These are phyloP conservation scores for Cladorhizidae sp. DNA, from an alignment of 37 sponge, comb jelly and placozoan species.

Conservation along the genomic window DNA sequence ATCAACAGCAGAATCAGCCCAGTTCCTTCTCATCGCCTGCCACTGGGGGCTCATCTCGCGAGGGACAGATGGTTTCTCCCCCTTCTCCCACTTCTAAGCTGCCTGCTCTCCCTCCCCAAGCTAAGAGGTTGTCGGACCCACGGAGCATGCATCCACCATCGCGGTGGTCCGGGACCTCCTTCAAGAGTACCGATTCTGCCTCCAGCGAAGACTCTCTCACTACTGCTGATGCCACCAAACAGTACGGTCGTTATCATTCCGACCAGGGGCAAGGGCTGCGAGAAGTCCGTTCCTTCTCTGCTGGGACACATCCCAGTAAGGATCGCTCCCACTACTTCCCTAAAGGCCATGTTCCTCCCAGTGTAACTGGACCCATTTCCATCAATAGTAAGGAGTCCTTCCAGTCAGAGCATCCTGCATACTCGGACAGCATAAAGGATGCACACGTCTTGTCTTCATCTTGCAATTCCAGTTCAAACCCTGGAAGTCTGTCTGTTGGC, in stretches of 20 bases:
- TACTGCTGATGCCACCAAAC: neutral
- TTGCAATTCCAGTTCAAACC: neutral
- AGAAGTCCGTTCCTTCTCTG: neutral
- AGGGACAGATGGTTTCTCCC: neutral
- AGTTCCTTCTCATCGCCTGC: constrained; percentile 37
- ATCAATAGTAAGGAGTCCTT: neutral
- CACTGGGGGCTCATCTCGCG: neutral
- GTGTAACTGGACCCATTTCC: too few relatives aligned
- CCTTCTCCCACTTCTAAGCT: constrained; percentile 44
- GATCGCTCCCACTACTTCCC: constrained; percentile 28
- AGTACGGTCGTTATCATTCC: neutral
- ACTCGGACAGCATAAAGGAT: neutral
- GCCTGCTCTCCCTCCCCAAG: neutral
- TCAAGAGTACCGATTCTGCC: constrained; percentile 35
- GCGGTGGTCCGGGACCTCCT: neutral
- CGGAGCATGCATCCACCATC: neutral
- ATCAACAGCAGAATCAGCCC: too few relatives aligned
- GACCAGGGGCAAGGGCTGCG: neutral
- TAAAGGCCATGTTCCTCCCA: neutral
- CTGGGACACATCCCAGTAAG: neutral
- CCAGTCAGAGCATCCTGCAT: neutral
- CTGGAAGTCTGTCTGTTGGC: neutral
- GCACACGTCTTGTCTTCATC: neutral
- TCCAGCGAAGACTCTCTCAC: constrained; percentile 49
- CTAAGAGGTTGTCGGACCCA: constrained; percentile 1